phyloP scores from a whole-genome alignment of 2,888 invertebrate genomes.

The Falcaria lacertinaria region DNA sequence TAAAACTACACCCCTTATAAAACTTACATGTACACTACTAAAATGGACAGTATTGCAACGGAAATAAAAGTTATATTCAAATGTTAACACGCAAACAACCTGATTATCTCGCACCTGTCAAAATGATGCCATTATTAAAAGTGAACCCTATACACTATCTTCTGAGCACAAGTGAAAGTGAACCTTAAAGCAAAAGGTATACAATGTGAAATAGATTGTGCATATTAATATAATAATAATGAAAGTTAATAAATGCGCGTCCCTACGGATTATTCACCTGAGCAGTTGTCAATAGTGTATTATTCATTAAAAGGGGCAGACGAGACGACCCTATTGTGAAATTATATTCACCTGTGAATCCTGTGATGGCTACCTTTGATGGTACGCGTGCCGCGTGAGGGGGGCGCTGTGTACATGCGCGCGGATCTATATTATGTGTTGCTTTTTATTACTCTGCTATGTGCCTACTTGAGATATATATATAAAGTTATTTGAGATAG shows the following conservation, averaged over 20 bases:
- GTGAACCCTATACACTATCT: conserved; percentile 22
- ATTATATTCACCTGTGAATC: conserved; percentile 53
- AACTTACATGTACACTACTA: background rate
- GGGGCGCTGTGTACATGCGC: background rate
- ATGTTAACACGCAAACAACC: conserved; percentile 28
- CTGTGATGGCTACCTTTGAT: conserved; percentile 64
- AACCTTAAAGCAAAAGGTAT: conserved; percentile 11
- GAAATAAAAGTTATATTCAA: background rate
- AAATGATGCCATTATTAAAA: conserved; percentile 48
- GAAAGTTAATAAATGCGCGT: conserved; percentile 60
- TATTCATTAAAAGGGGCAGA: conserved; percentile 32
- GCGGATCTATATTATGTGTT: no score
- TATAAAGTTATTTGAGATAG: no score
- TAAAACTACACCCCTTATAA: conserved; percentile 39
- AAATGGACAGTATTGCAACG: background rate
- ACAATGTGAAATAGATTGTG: conserved; percentile 10
- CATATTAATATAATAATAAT: conserved; percentile 41
- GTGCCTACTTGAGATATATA: background rate
- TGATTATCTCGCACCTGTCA: conserved; percentile 69
- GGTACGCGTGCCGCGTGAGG: conserved; percentile 41
- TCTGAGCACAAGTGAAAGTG: conserved; percentile 14
- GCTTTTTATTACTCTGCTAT: conserved; percentile 15
- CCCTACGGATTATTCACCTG: conserved; percentile 73
- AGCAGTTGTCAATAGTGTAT: conserved; percentile 47
- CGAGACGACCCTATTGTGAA: conserved; percentile 32